Conservation (phyloP, 2,797 vertebrate species). For the Echiichthys vipera region DNA sequence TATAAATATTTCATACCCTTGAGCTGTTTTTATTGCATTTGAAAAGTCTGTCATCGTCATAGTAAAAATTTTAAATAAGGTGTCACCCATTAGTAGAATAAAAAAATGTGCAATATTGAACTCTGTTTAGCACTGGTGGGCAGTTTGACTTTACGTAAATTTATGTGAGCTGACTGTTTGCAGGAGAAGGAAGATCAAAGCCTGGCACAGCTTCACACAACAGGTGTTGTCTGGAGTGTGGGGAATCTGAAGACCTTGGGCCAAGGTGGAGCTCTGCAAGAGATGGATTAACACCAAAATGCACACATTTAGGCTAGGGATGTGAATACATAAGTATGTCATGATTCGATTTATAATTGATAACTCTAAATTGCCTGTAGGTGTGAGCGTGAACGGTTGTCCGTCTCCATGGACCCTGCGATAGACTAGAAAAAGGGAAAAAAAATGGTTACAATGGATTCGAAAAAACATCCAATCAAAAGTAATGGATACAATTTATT, state of each 20-base stretch:
- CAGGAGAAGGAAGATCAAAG: constrained; percentile 49
- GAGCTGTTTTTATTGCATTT: constrained; percentile 33
- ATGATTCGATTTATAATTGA: no score
- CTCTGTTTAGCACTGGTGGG: constrained; percentile 8
- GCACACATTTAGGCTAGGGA: constrained; percentile 16
- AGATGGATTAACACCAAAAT: constrained; percentile 54
- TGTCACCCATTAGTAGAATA: neutral
- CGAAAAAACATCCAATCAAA: neutral
- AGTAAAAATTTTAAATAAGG: constrained; percentile 54
- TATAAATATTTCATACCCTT: constrained; percentile 43
- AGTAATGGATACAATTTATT: constrained; percentile 17
- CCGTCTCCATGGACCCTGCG: no score
- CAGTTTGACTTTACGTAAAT: constrained; percentile 35
- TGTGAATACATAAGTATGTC: no score
- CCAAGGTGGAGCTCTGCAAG: constrained; percentile 48
- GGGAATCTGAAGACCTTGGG: constrained; percentile 51
- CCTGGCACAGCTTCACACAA: constrained; percentile 57
- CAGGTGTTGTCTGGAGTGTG: constrained; percentile 57
- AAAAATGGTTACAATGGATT: neutral
- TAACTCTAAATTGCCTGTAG: no score
- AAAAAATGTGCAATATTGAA: neutral
- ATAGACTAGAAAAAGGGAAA: no score
- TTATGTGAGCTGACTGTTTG: constrained; percentile 33
- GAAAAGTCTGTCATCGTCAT: constrained; percentile 40
- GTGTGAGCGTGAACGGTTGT: no score